Evolutionary conservation across 2,888 invertebrate species (phyloP), one percentile per base, ranked within the genome.

Genomic region (Thalpophila matura): DNA sequence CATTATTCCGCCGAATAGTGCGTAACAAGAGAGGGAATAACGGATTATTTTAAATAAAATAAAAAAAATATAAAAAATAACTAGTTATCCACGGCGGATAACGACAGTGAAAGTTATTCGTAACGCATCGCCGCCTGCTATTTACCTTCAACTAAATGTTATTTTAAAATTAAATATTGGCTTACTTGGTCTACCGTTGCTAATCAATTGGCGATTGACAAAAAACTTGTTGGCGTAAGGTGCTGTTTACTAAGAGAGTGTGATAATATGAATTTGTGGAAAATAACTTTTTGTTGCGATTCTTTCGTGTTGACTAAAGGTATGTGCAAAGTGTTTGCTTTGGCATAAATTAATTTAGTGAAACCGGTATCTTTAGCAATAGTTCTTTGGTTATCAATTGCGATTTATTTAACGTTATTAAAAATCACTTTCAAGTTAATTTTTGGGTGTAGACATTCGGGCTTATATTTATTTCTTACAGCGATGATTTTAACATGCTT

Each of bases 61-160:
- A 57, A 72, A 58, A 50, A 64, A 55, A 59, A 69, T 27, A 63
- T 51, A 80, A 68, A 74, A 78, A 78, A 82, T 77, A 78, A 78
- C 71, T 79, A 79, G 81, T 81, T 81, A 79, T 83, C 64, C 64
- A 80, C 77, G 64, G 74, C 79, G 81, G 84, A 83, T 82, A 85
- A 82, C 79, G 81, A 89, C 80, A 90, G 91, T 89, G 90, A 91
- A 90, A 91, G 89, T 83, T 77, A 70, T 66, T 77, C 81, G 84
- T 82, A 79, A 83, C 88, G 88, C 85, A 75, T 82, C 83, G 81
- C 63, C 82, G 86, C 72, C 31, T 66, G 47, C 71, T 77, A 74
- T 82, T 81, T 81, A 68, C 63, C 55, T 82, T 73, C 66, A 66
- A 58, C 77, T 79, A 80, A 82, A 81, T 71, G 81, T 82, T 81